Conservation (phyloP, 1,140 invertebrate genomes). For the Parapsyche elsis region DNA sequence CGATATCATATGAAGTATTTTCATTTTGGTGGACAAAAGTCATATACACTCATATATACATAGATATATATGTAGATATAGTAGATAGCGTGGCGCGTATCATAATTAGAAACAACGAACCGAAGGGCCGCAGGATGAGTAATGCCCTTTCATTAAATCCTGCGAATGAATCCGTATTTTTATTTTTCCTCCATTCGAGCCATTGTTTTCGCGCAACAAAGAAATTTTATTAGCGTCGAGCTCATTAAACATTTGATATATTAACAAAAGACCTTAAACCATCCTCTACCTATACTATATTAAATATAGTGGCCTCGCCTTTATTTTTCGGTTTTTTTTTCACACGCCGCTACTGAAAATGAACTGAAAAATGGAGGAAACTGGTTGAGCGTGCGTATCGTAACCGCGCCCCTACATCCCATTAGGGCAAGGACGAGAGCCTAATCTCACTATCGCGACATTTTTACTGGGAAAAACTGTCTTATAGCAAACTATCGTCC, state of each 20-base stretch:
- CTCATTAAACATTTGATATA: slow-evolving; percentile 35
- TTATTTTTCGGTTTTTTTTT: too few relatives aligned
- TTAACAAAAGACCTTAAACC: slow-evolving; percentile 25
- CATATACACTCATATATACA: neutral
- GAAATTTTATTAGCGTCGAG: slow-evolving; percentile 36
- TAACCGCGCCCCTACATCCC: too few relatives aligned
- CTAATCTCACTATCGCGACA: too few relatives aligned
- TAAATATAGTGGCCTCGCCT: too few relatives aligned
- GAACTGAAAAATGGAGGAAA: too few relatives aligned
- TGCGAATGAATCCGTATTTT: slow-evolving; percentile 31
- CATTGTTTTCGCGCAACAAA: slow-evolving; percentile 31
- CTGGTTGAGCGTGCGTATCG: too few relatives aligned
- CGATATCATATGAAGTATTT: too few relatives aligned
- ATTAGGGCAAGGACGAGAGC: too few relatives aligned
- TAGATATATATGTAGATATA: neutral
- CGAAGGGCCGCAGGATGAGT: slow-evolving; percentile 22
- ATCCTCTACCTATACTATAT: too few relatives aligned
- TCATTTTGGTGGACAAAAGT: neutral
- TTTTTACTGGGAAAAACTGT: too few relatives aligned
- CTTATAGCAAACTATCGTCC: too few relatives aligned
- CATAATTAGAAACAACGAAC: slow-evolving; percentile 18
- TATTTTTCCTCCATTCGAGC: slow-evolving; percentile 7
- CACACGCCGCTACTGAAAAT: too few relatives aligned
- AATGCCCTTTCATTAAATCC: slow-evolving; percentile 31
- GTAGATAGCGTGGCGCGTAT: neutral